Conservation (phyloP, 2,888 invertebrate species). For the Cataglyphis rosenhaueri region DNA sequence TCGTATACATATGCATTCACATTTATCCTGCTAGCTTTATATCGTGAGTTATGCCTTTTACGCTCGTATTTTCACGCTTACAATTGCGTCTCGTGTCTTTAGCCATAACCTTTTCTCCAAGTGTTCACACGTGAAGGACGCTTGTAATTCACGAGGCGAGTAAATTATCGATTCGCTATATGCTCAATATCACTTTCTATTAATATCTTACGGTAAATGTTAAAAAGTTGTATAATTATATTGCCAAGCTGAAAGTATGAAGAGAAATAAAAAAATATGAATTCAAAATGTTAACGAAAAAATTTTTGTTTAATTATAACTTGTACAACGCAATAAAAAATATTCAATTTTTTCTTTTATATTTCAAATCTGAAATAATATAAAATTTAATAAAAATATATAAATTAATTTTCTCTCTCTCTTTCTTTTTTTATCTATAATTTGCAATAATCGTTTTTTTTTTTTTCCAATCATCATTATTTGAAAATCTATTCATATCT, state of each 20-base stretch:
- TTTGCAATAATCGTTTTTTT: background rate
- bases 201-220: background rate
- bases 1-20: background rate
- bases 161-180: constrained; percentile 4
- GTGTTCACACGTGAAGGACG: background rate
- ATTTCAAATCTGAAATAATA: background rate
- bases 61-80: background rate
- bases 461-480: background rate
- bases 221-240: background rate
- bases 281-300: background rate
- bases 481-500: background rate
- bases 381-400: background rate
- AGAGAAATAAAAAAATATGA: background rate
- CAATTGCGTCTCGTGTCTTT: background rate
- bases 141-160: background rate
- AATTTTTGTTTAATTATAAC: background rate
- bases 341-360: background rate
- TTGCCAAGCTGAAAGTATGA: background rate
- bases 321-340: background rate
- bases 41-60: background rate
- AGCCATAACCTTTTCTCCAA: background rate
- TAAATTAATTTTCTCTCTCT: background rate
- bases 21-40: constrained; percentile 6
- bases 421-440: background rate
- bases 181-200: background rate